Evolutionary conservation across 2,888 invertebrate genomes (phyloP).

Genomic region (Agrotis exclamationis): DNA sequence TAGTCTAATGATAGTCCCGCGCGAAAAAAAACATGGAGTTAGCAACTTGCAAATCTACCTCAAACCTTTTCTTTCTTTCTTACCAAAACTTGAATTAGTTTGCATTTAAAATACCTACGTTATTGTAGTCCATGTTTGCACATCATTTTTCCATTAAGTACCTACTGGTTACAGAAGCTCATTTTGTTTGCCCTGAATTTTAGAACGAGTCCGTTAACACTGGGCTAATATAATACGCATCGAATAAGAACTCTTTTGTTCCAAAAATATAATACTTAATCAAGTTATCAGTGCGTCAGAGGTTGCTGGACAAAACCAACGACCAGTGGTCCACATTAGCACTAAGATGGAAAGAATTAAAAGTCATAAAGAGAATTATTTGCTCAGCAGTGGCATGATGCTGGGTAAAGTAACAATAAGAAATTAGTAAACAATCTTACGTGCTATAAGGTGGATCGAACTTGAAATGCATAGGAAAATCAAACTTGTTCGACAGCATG

Average conservation of each 20-base stretch:
- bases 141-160: not conserved
- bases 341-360: not conserved
- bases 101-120: too few species aligned
- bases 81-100: too few species aligned
- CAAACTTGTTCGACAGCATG: constrained; percentile 84
- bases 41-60: not conserved
- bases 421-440: constrained; percentile 74
- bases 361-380: not conserved
- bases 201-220: too few species aligned
- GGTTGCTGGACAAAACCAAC: too few species aligned
- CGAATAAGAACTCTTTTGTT: not conserved
- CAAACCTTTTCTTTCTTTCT: too few species aligned
- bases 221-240: too few species aligned
- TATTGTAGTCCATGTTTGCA: not conserved
- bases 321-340: not conserved
- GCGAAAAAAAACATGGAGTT: not conserved
- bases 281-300: not conserved
- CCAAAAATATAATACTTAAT: not conserved
- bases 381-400: not conserved
- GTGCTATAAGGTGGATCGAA: constrained; percentile 80
- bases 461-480: constrained; percentile 84
- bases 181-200: too few species aligned
- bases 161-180: not conserved
- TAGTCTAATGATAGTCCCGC: not conserved
- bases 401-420: not conserved